Conservation (phyloP, 2,113 vertebrate species). For the Amazona guildingii region DNA sequence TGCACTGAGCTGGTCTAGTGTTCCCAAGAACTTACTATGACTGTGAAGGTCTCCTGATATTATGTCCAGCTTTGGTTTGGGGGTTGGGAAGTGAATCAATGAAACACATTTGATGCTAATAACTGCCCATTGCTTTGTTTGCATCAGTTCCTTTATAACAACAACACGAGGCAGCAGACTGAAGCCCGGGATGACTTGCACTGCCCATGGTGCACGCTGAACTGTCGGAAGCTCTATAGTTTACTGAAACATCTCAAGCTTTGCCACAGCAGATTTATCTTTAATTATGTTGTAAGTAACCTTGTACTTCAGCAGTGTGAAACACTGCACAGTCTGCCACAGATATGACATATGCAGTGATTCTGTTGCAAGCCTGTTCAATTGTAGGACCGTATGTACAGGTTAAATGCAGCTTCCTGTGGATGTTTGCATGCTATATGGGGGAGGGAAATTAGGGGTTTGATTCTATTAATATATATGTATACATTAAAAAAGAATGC, state of each 20-base stretch:
- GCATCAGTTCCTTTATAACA: slow-evolving; percentile 93
- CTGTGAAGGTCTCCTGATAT: not conserved
- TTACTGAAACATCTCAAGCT: slow-evolving; percentile 98
- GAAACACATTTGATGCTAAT: not conserved
- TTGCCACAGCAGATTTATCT: slow-evolving; percentile 97
- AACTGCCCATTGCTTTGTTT: not conserved
- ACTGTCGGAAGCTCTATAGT: slow-evolving; percentile 97
- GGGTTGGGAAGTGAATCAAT: not conserved
- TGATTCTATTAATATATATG: not conserved
- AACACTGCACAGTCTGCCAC: not conserved
- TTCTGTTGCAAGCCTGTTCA: not conserved
- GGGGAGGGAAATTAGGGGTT: not conserved
- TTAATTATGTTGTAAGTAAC: slow-evolving; percentile 93
- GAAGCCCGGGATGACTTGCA: slow-evolving; percentile 96
- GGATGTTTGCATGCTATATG: not conserved
- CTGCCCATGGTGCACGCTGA: slow-evolving; percentile 97
- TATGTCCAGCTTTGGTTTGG: not conserved
- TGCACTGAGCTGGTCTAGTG: not conserved
- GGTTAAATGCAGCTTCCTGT: not conserved
- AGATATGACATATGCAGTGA: fast-evolving
- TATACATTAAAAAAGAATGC: not conserved
- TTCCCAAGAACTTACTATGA: not conserved
- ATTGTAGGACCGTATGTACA: not conserved
- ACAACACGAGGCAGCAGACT: slow-evolving; percentile 96
- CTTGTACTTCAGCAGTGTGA: not conserved